Evolutionary conservation across 2,888 invertebrate genomes (phyloP), one percentile per base, ranked within the genome.

Genomic region (Caenorhabditis virilis): DNA sequence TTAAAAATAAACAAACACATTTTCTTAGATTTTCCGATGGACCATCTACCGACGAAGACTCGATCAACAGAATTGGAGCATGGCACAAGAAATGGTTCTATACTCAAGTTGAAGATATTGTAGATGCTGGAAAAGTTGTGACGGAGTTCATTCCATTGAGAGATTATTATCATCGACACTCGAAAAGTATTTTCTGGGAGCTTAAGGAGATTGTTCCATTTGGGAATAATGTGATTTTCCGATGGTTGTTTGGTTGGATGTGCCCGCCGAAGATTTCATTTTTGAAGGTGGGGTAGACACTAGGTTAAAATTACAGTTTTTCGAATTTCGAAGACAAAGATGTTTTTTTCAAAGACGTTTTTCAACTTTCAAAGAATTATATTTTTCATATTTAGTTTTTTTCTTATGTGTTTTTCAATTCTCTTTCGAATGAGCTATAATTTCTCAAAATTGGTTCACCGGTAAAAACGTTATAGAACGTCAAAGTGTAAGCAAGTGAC

Each of bases 11-110:
- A 35, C 4, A 26, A 47, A 7, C n/a, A 30, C 18, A 16, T 33
- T 66, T 27, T 38, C n/a, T n/a, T n/a, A 68, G 73, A 42, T 73
- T 76, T 54, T 67, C 69, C 13, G 79, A 82, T 36, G 70, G 71
- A 9, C 69, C 77, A 18, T 73, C 74, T 15, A 60, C 56, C 41
- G 69, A 71, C 26, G 52, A 51, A 15, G 77, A 51, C 26, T 45
- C 41, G 0, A 80, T 89, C 2, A 91, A 92, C 80, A 83, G 86
- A 0, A 90, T 91, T 68, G 90, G 91, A 1, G 85, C 86, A 54
- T 91, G 90, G 89, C 88, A 90, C 83, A 89, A 91, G 69, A 90
- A 91, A 7, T 91, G 91, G 91, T 92, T 91, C 85, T 91, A 89
- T 86, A 88, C 87, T 59, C 90, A 91, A 83, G 91, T 90, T 0